Evolutionary conservation across 2,113 vertebrate species (phyloP), one percentile per base, ranked within the genome.

Genomic region (Scalopus aquaticus): DNA sequence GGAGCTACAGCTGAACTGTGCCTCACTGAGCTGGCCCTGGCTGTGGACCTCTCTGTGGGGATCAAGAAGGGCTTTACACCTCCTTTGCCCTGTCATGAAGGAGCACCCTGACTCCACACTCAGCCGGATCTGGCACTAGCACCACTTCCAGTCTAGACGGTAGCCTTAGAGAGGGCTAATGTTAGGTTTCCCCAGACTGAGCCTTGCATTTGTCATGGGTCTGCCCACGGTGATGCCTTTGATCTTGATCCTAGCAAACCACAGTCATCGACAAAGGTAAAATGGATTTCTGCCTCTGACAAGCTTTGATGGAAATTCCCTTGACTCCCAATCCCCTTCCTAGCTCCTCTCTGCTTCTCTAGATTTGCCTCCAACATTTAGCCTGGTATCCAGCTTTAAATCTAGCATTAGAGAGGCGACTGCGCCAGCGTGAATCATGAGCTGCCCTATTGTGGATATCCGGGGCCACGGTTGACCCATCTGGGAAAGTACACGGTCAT

Each of bases 161-260:
- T 96, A 97, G 98, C 91, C 98, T 98, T 97, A 98, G 96, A 97
- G 97, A 98, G 97, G 96, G 88, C 76, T 98, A 98, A 98, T 98
- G 97, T 97, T 97, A 98, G 98, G 98, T 98, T 98, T 97, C 96
- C 97, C 91, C 97, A 97, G 98, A 80, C 97, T 95, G 91, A 97
- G 97, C 95, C 93, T 62, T 24, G 72, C 79, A 3, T 98, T 98
- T 97, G 97, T 98, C 98, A 98, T 96, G 98, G 97, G 96, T 98
- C 98, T 98, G 98, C 97, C 98, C 98, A 97, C 90, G 62, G 97
- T 97, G 97, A 98, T 96, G 37, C 16, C 98, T 98, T 98, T 98
- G 98, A 98, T 98, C 98, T 98, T 97, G 97, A 98, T 98, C 98
- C 98, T 96, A 95, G 95, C 86, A 98, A 98, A 98, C 98, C 98